phyloP scores from a whole-genome alignment of 64 coral and sea anemone species.

The Acropora tenuis region DNA sequence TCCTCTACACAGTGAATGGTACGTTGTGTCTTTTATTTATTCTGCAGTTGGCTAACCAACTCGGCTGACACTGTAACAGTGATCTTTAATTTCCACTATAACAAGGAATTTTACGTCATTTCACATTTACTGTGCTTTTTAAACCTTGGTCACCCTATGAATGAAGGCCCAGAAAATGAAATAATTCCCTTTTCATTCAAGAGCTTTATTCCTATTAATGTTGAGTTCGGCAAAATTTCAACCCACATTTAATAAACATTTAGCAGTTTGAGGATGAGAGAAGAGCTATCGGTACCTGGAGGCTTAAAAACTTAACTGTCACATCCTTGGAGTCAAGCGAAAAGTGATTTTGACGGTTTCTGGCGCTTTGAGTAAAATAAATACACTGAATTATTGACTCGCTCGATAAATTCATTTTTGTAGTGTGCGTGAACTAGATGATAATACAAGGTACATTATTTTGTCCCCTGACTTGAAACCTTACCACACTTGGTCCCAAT shows the following conservation, averaged over 20 bases:
- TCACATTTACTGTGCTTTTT: neutral
- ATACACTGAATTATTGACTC: neutral
- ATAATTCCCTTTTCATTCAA: neutral
- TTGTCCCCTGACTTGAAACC: neutral
- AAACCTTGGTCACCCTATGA: neutral
- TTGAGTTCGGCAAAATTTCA: neutral
- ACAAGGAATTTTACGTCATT: neutral
- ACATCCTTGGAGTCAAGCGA: neutral
- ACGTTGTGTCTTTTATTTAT: neutral
- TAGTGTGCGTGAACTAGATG: neutral
- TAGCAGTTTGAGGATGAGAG: no score
- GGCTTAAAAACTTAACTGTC: neutral
- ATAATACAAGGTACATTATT: neutral
- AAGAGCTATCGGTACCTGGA: neutral
- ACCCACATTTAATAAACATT: neutral
- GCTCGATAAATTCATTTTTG: neutral
- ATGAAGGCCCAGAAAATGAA: neutral
- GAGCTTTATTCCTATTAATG: neutral
- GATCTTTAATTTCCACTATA: neutral
- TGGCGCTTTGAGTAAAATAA: neutral
- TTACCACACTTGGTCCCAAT: conserved; percentile 22
- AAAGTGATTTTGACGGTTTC: neutral
- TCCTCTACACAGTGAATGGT: neutral
- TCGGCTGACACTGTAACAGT: neutral
- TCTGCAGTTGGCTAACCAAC: neutral